Percentiles rank a stretch among this genome's conserved stretches.
These are phyloP conservation scores for Volucella inflata DNA, from an alignment of 2,888 invertebrate species.

Conservation along the genomic window DNA sequence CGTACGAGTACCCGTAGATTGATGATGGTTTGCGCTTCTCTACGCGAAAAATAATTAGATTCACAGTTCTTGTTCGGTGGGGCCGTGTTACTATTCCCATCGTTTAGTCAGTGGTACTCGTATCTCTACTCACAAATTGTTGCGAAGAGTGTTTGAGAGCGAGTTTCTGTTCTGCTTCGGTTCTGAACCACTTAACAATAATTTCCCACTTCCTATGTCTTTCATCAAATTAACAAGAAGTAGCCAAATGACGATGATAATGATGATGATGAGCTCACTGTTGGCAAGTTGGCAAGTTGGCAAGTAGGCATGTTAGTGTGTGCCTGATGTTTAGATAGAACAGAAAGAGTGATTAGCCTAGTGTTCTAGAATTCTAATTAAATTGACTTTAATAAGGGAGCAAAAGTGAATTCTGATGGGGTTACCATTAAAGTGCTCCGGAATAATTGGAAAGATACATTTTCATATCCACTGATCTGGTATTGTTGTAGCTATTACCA, in stretches of 20 bases:
- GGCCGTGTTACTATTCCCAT: conserved; percentile 48
- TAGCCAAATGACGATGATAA: conserved; percentile 12
- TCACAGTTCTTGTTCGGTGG: conserved; percentile 47
- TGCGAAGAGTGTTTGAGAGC: conserved; percentile 10
- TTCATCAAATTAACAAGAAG: conserved; percentile 49
- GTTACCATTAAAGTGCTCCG: not conserved
- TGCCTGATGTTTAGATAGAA: conserved; percentile 13
- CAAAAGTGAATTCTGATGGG: not conserved
- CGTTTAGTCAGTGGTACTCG: conserved; percentile 1
- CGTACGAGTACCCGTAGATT: conserved; percentile 29
- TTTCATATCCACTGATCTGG: no score
- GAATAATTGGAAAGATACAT: not conserved
- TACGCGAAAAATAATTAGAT: conserved; percentile 65
- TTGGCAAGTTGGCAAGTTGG: not conserved
- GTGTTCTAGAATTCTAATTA: conserved; percentile 58
- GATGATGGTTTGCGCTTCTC: conserved; percentile 32
- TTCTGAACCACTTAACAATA: conserved; percentile 70
- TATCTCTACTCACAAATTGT: not conserved
- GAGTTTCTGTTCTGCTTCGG: conserved; percentile 31
- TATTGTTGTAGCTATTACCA: no score
- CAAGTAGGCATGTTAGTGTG: conserved; percentile 15
- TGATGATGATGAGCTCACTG: conserved; percentile 33
- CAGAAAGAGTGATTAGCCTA: conserved; percentile 57
- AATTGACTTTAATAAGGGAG: not conserved
- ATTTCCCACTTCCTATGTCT: conserved; percentile 65